phyloP scores from a whole-genome alignment of 2,888 invertebrate genomes.

The Lochmaea crataegi region DNA sequence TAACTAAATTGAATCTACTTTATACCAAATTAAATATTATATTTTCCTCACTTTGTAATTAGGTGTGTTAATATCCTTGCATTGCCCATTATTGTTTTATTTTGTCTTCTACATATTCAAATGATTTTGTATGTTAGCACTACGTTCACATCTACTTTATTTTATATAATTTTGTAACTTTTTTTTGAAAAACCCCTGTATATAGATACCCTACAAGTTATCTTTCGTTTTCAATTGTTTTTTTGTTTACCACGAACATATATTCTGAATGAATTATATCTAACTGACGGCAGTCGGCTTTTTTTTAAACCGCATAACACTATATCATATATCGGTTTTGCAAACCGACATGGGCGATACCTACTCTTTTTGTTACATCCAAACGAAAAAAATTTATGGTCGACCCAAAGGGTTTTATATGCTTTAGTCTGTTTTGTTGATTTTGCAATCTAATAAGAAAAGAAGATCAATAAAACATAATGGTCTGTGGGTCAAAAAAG shows the following conservation, averaged over 20 bases:
- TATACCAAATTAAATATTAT: no score
- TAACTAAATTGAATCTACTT: no score
- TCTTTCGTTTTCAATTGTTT: neutral
- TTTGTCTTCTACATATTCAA: no score
- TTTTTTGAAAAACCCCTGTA: neutral
- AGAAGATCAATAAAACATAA: neutral
- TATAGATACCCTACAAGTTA: neutral
- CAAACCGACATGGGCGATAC: constrained; percentile 24
- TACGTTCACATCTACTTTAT: no score
- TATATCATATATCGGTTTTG: constrained; percentile 29
- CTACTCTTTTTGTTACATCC: constrained; percentile 21
- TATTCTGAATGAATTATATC: constrained; percentile 8
- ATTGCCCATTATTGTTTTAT: no score
- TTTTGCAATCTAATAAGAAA: neutral
- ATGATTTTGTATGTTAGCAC: no score
- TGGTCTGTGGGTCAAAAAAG: neutral
- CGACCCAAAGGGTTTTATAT: constrained; percentile 15
- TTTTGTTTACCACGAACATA: neutral
- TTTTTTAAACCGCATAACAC: constrained; percentile 25
- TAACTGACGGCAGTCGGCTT: constrained; percentile 11
- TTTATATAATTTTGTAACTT: neutral
- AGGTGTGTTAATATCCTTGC: no score
- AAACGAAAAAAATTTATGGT: constrained; percentile 29
- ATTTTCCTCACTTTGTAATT: no score
- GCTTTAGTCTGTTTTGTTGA: neutral